Base-by-base conservation (phyloP, 1,140 invertebrate species). In the Heliothis virescens region DNA sequence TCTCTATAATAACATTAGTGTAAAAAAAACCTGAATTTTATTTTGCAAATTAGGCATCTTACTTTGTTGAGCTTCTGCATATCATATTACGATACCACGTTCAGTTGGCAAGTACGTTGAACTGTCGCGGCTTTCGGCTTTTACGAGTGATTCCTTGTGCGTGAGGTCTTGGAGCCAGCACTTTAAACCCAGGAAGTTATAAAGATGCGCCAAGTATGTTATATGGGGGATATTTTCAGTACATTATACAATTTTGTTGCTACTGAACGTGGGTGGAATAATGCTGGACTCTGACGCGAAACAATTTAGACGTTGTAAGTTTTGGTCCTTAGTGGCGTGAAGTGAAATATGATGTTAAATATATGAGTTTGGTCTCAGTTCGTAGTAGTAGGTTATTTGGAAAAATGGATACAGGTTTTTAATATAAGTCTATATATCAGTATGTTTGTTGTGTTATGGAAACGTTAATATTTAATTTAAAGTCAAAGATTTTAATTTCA, bases 71-170 rank as follows among this genome's bases (percentile, higher is more conserved):
- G 16, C 67, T 71, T 71, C 67, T 71, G 48, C 18, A 71, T 10
- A 71, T n/a, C 48, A 29, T 7, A 5, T 29, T 13, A 9, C 12
- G 7, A 13, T 12, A 21, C 26, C 18, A 50, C 48, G 48, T 71
- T 71, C 18, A 53, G 67, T 71, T 71, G 21, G 21, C 48, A 29
- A 71, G 67, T 29, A 71, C 48, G 67, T 53, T 69, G 65, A 71
- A 29, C 48, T 71, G 67, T 71, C 67, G 67, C 67, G 67, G 67
- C 67, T 71, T 71, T 71, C 48, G 48, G 67, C 67, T 71, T 71
- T 71, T 71, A 71, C 67, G 67, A 71, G 67, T 71, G 67, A 71
- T 71, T 71, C 67, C 26, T 10, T 53, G 67, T 71, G 67, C 67
- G 67, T 71, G 67, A 52, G 67, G 67, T 71, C 67, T 71, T 52